phyloP scores from a whole-genome alignment of 2,113 vertebrate species.

The Xenopus borealis region DNA sequence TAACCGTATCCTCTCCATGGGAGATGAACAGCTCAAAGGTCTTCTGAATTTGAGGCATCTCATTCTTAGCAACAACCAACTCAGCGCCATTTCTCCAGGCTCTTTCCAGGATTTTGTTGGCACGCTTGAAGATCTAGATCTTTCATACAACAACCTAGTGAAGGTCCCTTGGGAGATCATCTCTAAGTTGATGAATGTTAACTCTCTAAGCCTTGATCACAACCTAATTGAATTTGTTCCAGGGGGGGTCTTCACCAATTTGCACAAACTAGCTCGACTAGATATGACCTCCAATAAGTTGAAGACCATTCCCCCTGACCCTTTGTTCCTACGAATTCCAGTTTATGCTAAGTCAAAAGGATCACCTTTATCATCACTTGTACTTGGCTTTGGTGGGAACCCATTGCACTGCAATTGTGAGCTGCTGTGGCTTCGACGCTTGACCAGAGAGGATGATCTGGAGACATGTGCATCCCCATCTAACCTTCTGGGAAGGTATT shows the following conservation, averaged over 20 bases:
- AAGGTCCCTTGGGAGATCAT: conserved; percentile 75
- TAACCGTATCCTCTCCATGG: conserved; percentile 71
- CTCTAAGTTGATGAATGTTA: conserved; percentile 67
- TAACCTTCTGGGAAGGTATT: conserved; percentile 74
- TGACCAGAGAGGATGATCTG: conserved; percentile 74
- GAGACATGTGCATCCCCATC: conserved; percentile 74
- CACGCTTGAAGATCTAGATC: conserved; percentile 74
- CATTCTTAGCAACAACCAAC: conserved; percentile 78
- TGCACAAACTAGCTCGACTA: conserved; percentile 75
- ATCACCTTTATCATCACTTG: conserved; percentile 68
- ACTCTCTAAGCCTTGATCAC: conserved; percentile 76
- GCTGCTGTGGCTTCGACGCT: conserved; percentile 71
- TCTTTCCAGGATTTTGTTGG: conserved; percentile 77
- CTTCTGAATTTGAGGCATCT: conserved; percentile 75
- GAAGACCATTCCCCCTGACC: conserved; percentile 78
- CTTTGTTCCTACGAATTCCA: conserved; percentile 71
- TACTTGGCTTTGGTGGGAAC: conserved; percentile 75
- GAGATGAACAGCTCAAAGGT: conserved; percentile 73
- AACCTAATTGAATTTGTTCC: conserved; percentile 77
- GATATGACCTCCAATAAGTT: conserved; percentile 83
- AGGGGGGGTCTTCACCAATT: conserved; percentile 76
- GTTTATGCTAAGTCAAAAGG: conserved; percentile 76
- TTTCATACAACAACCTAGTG: conserved; percentile 77
- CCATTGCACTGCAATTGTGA: conserved; percentile 80
- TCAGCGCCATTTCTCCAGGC: conserved; percentile 69